Percentiles rank a stretch among this genome's conserved stretches.
Evolutionary conservation across 2,888 invertebrate genomes (phyloP).

Genomic region (Lamellibrachia satsuma): DNA sequence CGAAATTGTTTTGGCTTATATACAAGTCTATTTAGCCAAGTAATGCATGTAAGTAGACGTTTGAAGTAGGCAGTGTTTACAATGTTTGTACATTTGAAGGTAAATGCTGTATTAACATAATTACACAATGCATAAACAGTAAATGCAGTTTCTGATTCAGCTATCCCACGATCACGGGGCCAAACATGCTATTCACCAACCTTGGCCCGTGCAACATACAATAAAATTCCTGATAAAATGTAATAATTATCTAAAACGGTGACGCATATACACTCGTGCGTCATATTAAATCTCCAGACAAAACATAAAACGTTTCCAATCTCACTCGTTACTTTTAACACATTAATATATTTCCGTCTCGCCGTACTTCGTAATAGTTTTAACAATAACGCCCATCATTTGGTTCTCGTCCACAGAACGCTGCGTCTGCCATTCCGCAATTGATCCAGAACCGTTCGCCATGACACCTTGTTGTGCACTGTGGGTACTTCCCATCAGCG

Average conservation of each 20-base stretch:
- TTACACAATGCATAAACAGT: not conserved
- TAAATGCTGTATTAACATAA: not conserved
- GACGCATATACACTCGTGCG: not conserved
- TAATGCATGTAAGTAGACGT: not conserved
- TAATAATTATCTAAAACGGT: not conserved
- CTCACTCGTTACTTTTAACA: not conserved
- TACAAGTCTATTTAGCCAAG: not conserved
- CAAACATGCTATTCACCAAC: not conserved
- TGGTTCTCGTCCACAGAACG: not conserved
- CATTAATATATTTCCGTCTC: constrained; percentile 5
- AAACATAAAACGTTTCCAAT: not conserved
- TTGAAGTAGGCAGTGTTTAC: not conserved
- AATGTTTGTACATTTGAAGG: not conserved
- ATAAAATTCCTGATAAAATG: constrained; percentile 11
- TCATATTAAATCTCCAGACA: not conserved
- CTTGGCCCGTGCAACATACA: not conserved
- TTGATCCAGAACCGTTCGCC: constrained; percentile 12
- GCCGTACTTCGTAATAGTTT: not conserved
- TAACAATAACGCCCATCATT: not conserved
- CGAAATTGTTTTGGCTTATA: constrained; percentile 9
- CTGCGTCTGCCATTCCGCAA: not conserved
- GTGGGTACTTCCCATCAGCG: not conserved
- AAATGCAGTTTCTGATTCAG: not conserved
- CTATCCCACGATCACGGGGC: not conserved
- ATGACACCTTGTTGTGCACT: not conserved